A percentile compares a stretch with the other conserved stretches of the same genome.
phyloP scores from a whole-genome alignment of 2,113 vertebrate genomes.

The Microcebus ravelobensis region DNA sequence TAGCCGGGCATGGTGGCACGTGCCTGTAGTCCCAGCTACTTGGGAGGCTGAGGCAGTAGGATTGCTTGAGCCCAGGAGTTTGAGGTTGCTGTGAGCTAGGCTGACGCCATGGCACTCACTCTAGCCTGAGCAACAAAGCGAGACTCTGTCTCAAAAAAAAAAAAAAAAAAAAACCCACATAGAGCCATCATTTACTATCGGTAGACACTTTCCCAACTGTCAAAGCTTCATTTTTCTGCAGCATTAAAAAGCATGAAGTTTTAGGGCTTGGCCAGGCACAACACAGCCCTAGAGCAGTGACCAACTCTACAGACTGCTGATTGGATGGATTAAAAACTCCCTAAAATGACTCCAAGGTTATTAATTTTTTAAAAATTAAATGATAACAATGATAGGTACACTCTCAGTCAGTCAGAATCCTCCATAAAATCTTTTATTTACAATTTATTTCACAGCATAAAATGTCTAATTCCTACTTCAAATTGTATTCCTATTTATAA shows the following conservation, averaged over 20 bases:
- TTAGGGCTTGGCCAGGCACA: conserved; percentile 59
- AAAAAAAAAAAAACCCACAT: no score
- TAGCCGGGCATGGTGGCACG: no score
- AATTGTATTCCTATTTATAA: neutral
- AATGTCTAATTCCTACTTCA: neutral
- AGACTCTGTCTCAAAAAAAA: no score
- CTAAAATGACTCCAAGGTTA: conserved; percentile 56
- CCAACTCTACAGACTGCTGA: conserved; percentile 56
- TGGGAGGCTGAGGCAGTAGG: no score
- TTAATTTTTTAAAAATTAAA: conserved; percentile 38
- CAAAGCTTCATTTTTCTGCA: conserved; percentile 70
- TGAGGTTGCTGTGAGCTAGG: no score
- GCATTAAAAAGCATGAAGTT: conserved; percentile 71
- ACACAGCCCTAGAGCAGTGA: conserved; percentile 61
- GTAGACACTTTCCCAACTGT: conserved; percentile 68
- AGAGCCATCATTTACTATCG: conserved; percentile 66
- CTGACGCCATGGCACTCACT: no score
- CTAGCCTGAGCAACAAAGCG: no score
- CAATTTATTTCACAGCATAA: neutral
- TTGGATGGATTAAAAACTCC: conserved; percentile 72
- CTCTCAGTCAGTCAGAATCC: neutral
- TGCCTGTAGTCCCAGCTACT: no score
- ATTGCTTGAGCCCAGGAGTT: no score
- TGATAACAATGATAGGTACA: neutral
- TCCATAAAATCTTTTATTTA: neutral